Conservation (phyloP, 2,113 vertebrate species). For the Cygnus atratus region DNA sequence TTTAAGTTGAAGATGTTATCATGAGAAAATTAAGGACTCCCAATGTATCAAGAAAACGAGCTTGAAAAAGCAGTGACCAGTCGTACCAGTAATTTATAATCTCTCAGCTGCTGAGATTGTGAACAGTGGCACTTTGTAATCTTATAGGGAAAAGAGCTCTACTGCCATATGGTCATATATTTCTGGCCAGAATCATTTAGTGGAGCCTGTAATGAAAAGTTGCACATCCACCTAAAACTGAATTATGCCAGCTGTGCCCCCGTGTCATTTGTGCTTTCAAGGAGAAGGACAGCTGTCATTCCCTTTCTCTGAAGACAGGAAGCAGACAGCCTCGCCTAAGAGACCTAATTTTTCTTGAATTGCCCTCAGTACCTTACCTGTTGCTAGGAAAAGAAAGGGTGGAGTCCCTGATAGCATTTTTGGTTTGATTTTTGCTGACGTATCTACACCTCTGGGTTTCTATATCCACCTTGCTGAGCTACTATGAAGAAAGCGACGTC, state of each 20-base stretch:
- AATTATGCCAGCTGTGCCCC: constrained; percentile 57
- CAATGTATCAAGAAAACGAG: neutral
- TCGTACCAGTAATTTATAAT: neutral
- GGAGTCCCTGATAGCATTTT: neutral
- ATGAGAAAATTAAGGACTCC: neutral
- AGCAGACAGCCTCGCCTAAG: neutral
- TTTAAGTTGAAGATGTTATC: neutral
- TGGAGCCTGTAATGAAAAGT: constrained; percentile 46
- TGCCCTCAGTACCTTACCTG: neutral
- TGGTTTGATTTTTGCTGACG: constrained; percentile 3
- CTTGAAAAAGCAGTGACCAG: neutral
- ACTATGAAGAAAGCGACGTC: neutral
- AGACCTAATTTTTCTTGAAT: constrained; percentile 4
- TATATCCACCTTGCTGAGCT: neutral
- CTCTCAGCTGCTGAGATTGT: constrained; percentile 52
- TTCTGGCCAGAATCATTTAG: constrained; percentile 57
- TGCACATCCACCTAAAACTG: neutral
- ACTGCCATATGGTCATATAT: constrained; percentile 54
- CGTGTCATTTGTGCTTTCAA: constrained; percentile 9
- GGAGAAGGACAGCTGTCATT: constrained; percentile 44
- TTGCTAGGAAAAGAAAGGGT: neutral
- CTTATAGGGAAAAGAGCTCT: constrained; percentile 51
- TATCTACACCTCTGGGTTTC: neutral
- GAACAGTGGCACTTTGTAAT: constrained; percentile 62
- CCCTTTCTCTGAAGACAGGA: neutral